Percentiles rank a stretch among this genome's conserved stretches.
These are phyloP conservation scores for Maniola hyperantus DNA, from an alignment of 2,888 invertebrate genomes.

Conservation along the genomic window DNA sequence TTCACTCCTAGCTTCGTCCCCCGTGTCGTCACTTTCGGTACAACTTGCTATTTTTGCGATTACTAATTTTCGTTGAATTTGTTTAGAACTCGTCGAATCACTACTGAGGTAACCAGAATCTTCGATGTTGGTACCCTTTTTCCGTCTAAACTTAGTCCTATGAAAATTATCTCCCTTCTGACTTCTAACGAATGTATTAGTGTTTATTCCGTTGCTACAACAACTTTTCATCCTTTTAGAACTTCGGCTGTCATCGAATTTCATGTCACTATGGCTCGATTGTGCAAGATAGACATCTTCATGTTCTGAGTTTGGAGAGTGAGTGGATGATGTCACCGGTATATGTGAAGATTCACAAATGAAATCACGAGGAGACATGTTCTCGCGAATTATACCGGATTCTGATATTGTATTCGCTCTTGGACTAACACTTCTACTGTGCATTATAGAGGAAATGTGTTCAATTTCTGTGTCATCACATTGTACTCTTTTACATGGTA, in stretches of 20 bases:
- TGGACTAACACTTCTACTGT: slow-evolving; percentile 81
- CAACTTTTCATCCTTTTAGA: slow-evolving; percentile 52
- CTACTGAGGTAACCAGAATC: slow-evolving; percentile 94
- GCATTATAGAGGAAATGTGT: slow-evolving; percentile 3
- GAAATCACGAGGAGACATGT: slow-evolving; percentile 47
- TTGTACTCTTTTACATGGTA: slow-evolving; percentile 78
- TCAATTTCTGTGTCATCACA: slow-evolving; percentile 13
- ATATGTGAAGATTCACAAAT: slow-evolving; percentile 60
- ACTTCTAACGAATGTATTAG: slow-evolving; percentile 68
- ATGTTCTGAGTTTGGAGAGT: slow-evolving; percentile 77
- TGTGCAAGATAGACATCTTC: slow-evolving; percentile 59
- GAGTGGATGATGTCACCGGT: slow-evolving; percentile 79
- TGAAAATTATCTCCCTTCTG: slow-evolving; percentile 53
- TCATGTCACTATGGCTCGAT: slow-evolving; percentile 42
- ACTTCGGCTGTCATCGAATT: slow-evolving; percentile 51
- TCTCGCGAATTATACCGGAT: slow-evolving; percentile 4
- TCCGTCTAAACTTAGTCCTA: slow-evolving; percentile 60
- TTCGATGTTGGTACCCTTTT: slow-evolving; percentile 77
- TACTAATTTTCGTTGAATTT: slow-evolving; percentile 66
- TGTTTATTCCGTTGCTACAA: slow-evolving; percentile 54
- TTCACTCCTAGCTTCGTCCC: slow-evolving; percentile 91
- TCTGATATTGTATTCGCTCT: slow-evolving; percentile 40
- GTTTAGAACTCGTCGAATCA: slow-evolving; percentile 86
- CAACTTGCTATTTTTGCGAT: slow-evolving; percentile 82
- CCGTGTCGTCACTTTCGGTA: slow-evolving; percentile 90